These are phyloP conservation scores for Nebria ingens DNA, from an alignment of 1,140 invertebrate genomes.

Conservation along the genomic window DNA sequence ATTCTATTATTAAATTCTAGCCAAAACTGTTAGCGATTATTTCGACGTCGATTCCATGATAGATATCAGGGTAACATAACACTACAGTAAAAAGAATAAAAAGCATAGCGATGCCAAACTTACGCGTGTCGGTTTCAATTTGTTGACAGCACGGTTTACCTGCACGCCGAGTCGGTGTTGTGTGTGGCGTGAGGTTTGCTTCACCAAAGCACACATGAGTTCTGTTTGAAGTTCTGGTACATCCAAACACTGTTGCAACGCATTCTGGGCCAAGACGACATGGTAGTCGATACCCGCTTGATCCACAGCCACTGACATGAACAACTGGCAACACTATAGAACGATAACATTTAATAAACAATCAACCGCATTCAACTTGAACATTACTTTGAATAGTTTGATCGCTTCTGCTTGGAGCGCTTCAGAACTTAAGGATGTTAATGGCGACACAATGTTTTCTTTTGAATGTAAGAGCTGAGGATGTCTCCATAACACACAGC, in stretches of 20 bases:
- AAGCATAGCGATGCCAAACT: constrained; percentile 32
- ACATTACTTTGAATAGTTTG: constrained; percentile 81
- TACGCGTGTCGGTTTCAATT: constrained; percentile 44
- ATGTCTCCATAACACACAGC: constrained; percentile 88
- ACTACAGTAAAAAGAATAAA: too few relatives aligned
- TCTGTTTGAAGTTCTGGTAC: constrained; percentile 84
- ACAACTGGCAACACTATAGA: constrained; percentile 78
- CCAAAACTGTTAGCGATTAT: too few relatives aligned
- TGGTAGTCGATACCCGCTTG: constrained; percentile 93
- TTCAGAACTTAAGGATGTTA: constrained; percentile 79
- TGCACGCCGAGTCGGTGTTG: constrained; percentile 81
- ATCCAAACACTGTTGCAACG: constrained; percentile 80
- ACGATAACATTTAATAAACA: constrained; percentile 16
- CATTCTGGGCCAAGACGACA: constrained; percentile 88
- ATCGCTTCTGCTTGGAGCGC: constrained; percentile 79
- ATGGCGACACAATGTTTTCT: constrained; percentile 71
- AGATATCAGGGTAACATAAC: too few relatives aligned
- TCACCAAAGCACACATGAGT: constrained; percentile 80
- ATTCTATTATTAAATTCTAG: too few relatives aligned
- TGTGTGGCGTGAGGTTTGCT: constrained; percentile 83
- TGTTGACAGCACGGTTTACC: constrained; percentile 59
- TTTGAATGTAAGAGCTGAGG: constrained; percentile 83
- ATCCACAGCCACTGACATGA: constrained; percentile 88
- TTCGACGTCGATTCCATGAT: too few relatives aligned
- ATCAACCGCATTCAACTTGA: neutral